These are phyloP conservation scores for Phyllopteryx taeniolatus DNA, from an alignment of 2,113 vertebrate genomes.

Conservation along the genomic window DNA sequence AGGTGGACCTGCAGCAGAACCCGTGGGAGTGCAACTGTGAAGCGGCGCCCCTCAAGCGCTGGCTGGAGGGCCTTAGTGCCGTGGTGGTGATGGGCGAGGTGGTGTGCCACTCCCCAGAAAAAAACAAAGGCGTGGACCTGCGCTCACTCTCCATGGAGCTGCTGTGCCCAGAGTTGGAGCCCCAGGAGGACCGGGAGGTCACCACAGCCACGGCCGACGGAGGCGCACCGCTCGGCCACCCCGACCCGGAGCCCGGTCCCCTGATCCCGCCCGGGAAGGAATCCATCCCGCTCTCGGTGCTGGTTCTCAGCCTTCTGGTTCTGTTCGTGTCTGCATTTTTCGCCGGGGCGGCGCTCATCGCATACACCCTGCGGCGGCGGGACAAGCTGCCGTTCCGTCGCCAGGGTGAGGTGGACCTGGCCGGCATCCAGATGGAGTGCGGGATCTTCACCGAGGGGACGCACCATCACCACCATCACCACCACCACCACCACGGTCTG, in stretches of 20 bases:
- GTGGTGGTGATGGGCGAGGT: conserved; percentile 94
- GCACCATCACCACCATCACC: conserved; percentile 59
- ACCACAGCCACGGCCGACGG: conserved; percentile 66
- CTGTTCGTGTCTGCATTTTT: conserved; percentile 89
- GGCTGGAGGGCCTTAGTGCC: conserved; percentile 93
- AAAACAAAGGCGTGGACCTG: conserved; percentile 82
- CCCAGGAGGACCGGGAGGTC: conserved; percentile 52
- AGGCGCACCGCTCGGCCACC: conserved; percentile 68
- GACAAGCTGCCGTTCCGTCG: conserved; percentile 88
- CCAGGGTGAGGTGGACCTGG: conserved; percentile 83
- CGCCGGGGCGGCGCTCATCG: conserved; percentile 85
- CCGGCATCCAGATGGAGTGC: conserved; percentile 88
- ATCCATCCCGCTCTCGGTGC: conserved; percentile 87
- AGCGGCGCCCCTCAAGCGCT: conserved; percentile 90
- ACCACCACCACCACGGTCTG: conserved; percentile 66
- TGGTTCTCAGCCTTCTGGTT: conserved; percentile 86
- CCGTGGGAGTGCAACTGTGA: conserved; percentile 96
- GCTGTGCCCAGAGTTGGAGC: conserved; percentile 84
- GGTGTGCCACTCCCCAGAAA: conserved; percentile 85
- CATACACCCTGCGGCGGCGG: conserved; percentile 82
- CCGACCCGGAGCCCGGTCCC: conserved; percentile 74
- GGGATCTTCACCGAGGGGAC: conserved; percentile 82
- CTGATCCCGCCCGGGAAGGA: conserved; percentile 65
- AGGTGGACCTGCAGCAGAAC: conserved; percentile 97
- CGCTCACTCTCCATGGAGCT: conserved; percentile 83